Percentiles rank a stretch among this genome's conserved stretches.
phyloP scores from a whole-genome alignment of 2,888 invertebrate species.

The Acleris emargana region DNA sequence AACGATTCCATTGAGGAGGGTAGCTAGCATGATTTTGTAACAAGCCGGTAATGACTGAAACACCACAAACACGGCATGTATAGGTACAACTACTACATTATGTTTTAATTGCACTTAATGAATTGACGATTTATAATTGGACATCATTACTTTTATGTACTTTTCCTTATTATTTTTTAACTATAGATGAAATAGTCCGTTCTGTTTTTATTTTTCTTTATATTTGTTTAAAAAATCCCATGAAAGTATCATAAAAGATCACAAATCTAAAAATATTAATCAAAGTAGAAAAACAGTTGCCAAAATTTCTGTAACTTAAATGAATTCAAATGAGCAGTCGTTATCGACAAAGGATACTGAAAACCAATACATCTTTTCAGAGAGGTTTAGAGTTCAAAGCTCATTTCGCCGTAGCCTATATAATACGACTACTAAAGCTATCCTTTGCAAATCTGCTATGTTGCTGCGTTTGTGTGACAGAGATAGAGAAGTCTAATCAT shows the following conservation, averaged over 20 bases:
- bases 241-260: too few species aligned
- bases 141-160: too few species aligned
- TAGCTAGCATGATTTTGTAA: constrained; percentile 21
- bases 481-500: constrained; percentile 33
- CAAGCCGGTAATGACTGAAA: neutral
- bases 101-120: neutral
- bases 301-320: neutral
- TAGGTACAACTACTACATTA: neutral
- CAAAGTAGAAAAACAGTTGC: too few species aligned
- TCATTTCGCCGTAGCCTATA: constrained; percentile 21
- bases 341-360: constrained; percentile 30
- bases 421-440: constrained; percentile 12
- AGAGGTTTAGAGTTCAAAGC: constrained; percentile 21
- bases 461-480: constrained; percentile 21
- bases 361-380: constrained; percentile 32
- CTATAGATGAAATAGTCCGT: too few species aligned
- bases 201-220: too few species aligned
- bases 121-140: too few species aligned
- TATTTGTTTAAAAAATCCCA: too few species aligned
- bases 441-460: constrained; percentile 13
- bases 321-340: constrained; percentile 23
- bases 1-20: constrained; percentile 31
- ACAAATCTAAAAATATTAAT: too few species aligned
- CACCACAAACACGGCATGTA: neutral
- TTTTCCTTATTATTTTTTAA: too few species aligned